Base-by-base conservation (phyloP, 2,113 vertebrate species). In the Petromus typicus region DNA sequence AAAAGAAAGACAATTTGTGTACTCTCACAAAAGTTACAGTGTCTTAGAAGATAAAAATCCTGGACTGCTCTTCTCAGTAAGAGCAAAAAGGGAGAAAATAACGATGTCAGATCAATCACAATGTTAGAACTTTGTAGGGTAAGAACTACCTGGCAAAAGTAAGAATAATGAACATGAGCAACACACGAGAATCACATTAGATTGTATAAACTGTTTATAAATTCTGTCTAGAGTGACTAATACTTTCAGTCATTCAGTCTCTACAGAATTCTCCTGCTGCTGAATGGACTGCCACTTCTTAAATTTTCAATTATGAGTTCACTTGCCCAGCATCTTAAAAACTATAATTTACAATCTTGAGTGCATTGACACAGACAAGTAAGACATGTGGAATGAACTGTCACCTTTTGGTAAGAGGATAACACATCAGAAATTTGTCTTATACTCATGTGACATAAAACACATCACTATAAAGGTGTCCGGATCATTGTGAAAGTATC, bases 361-460 rank as follows among this genome's bases (percentile, higher is more conserved):
- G 92, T 51, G 30, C 7, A 94, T 91, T 96, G 93, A 93, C 94
- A 93, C 96, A 61, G 43, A 63, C 69, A 97, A 64, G 7, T 57
- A 81, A 54, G 71, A 95, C 92, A 94, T 95, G 79, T 45, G 83
- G 89, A 86, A 97, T 97, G 90, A 97, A 97, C 93, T 89, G 93
- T 89, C 73, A 97, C 95, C 93, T 98, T 97, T 93, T 82, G n/a
- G 45, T 87, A 90, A 93, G 20, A 97, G 87, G 67, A 94, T 88
- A 89, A 87, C 67, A 95, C 96, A 45, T 89, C 91, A 45, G 76
- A 83, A 95, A 90, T 81, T 71, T 22, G 22, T 96, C 94, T 97
- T 96, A 96, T 95, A 92, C 86, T 32, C 89, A 96, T 22, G 6
- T 93, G 89, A 94, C 91, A 97, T 96, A 91, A 95, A 98, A 95